phyloP scores from a whole-genome alignment of 2,888 invertebrate genomes.

The Marasmarcha lunaedactyla region DNA sequence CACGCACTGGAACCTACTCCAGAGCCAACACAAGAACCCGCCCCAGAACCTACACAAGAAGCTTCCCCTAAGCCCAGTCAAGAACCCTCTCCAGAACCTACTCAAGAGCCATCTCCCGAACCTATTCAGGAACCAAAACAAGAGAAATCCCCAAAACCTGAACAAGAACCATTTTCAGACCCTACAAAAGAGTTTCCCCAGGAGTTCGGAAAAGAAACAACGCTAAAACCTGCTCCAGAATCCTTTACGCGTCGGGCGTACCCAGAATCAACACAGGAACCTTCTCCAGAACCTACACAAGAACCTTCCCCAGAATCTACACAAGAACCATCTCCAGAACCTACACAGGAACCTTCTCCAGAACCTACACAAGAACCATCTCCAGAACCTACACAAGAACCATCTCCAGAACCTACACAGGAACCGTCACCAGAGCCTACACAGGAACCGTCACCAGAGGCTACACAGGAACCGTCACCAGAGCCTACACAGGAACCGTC shows the following conservation, averaged over 20 bases:
- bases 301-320: constrained; percentile 18
- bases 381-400: constrained; percentile 22
- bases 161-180: constrained; percentile 20
- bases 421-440: constrained; percentile 18
- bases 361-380: constrained; percentile 18
- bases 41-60: constrained; percentile 15
- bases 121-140: constrained; percentile 21
- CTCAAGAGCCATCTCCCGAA: constrained; percentile 20
- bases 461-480: constrained; percentile 21
- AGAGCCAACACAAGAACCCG: constrained; percentile 20
- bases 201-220: neutral
- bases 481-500: constrained; percentile 21
- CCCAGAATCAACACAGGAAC: constrained; percentile 20
- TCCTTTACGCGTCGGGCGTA: constrained; percentile 5
- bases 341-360: constrained; percentile 19
- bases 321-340: constrained; percentile 20
- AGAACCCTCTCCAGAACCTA: constrained; percentile 19
- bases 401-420: constrained; percentile 19
- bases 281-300: constrained; percentile 17
- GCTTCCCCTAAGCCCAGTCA: constrained; percentile 3
- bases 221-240: constrained; percentile 18
- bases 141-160: constrained; percentile 17
- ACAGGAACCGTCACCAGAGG: constrained; percentile 20
- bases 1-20: constrained; percentile 19
- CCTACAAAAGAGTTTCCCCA: constrained; percentile 19